A percentile compares a stretch with the other conserved stretches of the same genome.
Conservation (phyloP, 2,888 invertebrate species). For the Macrophya annulata region DNA sequence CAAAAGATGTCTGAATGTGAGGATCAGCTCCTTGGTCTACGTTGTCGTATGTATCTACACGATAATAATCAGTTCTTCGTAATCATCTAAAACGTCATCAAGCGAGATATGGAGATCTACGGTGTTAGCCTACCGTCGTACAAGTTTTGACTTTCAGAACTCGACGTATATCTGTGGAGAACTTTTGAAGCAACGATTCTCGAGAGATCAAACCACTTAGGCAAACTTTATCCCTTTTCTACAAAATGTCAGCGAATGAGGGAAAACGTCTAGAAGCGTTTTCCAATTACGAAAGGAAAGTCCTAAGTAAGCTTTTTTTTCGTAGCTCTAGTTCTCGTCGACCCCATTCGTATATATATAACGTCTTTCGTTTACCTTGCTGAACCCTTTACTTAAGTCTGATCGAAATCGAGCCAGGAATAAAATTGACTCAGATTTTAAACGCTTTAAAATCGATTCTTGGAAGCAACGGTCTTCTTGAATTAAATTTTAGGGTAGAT, state of each 20-base stretch:
- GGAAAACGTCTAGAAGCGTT: conserved; percentile 42
- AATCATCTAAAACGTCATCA: neutral
- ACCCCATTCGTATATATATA: conserved; percentile 20
- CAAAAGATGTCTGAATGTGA: neutral
- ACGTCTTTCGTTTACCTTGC: neutral
- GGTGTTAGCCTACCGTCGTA: neutral
- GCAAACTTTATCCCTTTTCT: neutral
- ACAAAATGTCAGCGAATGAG: conserved; percentile 30
- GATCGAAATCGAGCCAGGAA: neutral
- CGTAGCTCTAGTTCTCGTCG: neutral
- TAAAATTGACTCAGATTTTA: conserved; percentile 5
- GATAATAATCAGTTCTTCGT: neutral
- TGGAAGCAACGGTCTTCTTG: neutral
- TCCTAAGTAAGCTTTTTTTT: conserved; percentile 39
- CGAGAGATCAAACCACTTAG: neutral
- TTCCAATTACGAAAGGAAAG: conserved; percentile 35
- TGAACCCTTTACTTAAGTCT: neutral
- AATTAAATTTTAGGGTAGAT: neutral
- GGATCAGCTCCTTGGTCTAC: too few species aligned
- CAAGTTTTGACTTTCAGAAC: neutral
- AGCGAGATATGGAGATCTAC: too few species aligned
- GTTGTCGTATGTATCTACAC: too few species aligned
- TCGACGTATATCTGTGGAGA: neutral
- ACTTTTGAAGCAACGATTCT: neutral
- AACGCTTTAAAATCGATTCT: conserved; percentile 9